A percentile compares a stretch with the other conserved stretches of the same genome.
Evolutionary conservation across 1,140 invertebrate genomes (phyloP).

Genomic region (Mylabris phalerata): DNA sequence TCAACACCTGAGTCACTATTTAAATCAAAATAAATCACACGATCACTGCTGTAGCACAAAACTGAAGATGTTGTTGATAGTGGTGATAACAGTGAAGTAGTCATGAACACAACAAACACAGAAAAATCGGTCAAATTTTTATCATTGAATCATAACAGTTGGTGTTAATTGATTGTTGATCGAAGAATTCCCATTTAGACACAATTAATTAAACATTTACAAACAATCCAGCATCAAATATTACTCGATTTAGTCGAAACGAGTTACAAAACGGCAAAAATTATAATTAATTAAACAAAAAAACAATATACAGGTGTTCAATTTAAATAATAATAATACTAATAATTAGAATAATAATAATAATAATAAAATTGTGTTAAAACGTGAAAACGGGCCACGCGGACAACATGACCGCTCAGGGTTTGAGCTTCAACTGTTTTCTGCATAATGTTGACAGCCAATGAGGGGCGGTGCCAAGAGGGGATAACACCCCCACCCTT

Average conservation of each 20-base stretch:
- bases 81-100: not conserved
- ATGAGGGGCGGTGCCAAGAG: constrained; percentile 38
- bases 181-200: too few species aligned
- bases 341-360: constrained; percentile 18
- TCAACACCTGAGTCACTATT: constrained; percentile 31
- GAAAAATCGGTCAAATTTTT: constrained; percentile 2
- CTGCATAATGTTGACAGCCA: constrained; percentile 38
- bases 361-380: constrained; percentile 15
- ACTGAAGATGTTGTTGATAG: not conserved
- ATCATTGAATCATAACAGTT: too few species aligned
- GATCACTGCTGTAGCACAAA: constrained; percentile 10
- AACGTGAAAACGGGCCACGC: constrained; percentile 34
- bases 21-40: constrained; percentile 21
- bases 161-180: too few species aligned
- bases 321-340: constrained; percentile 18
- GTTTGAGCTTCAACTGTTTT: constrained; percentile 40
- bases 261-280: too few species aligned
- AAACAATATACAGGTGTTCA: constrained; percentile 33
- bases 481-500: constrained; percentile 33
- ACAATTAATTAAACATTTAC: too few species aligned
- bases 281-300: not conserved
- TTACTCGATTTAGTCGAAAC: too few species aligned
- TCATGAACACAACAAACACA: constrained; percentile 9
- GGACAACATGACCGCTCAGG: constrained; percentile 38
- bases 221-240: too few species aligned